Evolutionary conservation across 2,113 vertebrate genomes (phyloP), one percentile per base, ranked within the genome.

Genomic region (Physeter macrocephalus): DNA sequence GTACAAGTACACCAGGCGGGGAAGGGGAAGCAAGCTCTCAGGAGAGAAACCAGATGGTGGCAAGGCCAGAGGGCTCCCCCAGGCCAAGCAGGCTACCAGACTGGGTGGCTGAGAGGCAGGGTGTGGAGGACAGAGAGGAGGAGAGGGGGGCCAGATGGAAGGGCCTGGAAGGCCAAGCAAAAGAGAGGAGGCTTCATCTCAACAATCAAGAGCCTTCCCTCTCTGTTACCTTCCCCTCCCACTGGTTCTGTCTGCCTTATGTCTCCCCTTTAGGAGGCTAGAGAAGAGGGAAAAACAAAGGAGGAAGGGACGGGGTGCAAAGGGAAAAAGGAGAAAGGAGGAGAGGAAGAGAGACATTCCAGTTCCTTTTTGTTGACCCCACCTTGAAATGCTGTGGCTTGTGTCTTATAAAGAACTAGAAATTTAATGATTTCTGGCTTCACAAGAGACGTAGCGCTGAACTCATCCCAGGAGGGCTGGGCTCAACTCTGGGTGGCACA

Each of bases 281-380:
- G 59, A 88, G 83, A 61, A 86, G 87, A 89, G 75, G 66, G 49
- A 90, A 29, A 78, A 83, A 62, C 89, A 86, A 72, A 90, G 93
- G 25, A 85, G 77, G 75, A 81, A 90, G 59, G 29, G 43, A 41
- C 0, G 62, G 46, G 41, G 3, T 39, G 10, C 15, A 0, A 85
- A 80, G 39, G 66, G 31, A 69, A 23, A 43, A 85, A 4, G 49
- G 62, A 91, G 36, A 93, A 66, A 31, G 66, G 23, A 86, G 31
- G 17, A 49, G 6, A 29, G 10, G 82, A 67, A 59, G 7, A 95
- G 25, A 87, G 64, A 29, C 88, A 92, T 91, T 72, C 61, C 25
- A 27, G 36, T 93, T 61, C 46, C 67, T 8, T 27, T 90, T 96
- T 91, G 17, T 61, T 39, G 52, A 67, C 39, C 62, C 91, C 62